Base-by-base conservation (phyloP, 2,888 invertebrate genomes). In the Scaeva pyrastri region DNA sequence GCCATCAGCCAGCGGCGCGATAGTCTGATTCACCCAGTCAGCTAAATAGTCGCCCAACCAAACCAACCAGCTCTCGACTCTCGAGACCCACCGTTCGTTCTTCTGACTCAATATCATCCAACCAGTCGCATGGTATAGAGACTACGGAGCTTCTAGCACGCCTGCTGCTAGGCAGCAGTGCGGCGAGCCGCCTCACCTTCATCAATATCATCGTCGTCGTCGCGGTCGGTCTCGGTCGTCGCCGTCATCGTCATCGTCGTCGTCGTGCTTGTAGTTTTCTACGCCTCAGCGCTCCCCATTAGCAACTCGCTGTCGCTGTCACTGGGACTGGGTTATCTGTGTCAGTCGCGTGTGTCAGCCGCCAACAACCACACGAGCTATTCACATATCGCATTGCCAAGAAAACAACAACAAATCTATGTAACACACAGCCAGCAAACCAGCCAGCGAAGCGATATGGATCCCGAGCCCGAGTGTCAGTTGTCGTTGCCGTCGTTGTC, bases 331-430 rank as follows among this genome's bases (percentile, higher is more conserved):
- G 36, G 66, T 80, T 76, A 80, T 85, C 76, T 85, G 73, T 76
- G 85, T 80, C 85, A 85, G 72, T 72, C 75, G 78, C 64, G 70
- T 83, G 74, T 74, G 74, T 64, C 83, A 70, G 79, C 68, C 55
- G 0, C n/a, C n/a, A 64, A 62, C 60, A 74, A 45, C 60, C 19
- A 52, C 26, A 55, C 76, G 66, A 68, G 1, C 48, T 31, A 66
- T 48, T 16, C 19, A 66, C 62, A 62, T 62, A 31, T 16, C 19
- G 48, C 62, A 62, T 62, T 72, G 60, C 76, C 72, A 50, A 55
- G 45, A 58, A 43, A 31, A 45, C 70, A 66, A 56, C 43, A 71
- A 45, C 64, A 71, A 79, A 74, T 62, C 21, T 36, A 58, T 36
- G 36, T 39, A 14, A 21, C 31, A 62, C 10, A 72, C 62, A 16